These are phyloP conservation scores for Chrysopa pallens DNA, from an alignment of 1,140 invertebrate genomes.

Conservation along the genomic window DNA sequence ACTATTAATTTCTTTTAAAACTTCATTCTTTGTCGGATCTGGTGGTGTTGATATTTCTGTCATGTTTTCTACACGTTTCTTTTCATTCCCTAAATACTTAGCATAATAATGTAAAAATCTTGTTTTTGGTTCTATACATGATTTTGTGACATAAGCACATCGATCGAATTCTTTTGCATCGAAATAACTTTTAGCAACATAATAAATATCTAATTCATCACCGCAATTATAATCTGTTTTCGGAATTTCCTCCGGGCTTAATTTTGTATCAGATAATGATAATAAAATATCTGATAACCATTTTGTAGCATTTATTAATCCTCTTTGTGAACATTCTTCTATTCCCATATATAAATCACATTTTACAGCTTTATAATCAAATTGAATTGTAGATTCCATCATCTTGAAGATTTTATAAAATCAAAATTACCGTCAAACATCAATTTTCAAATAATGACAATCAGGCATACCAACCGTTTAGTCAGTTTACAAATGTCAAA, in stretches of 20 bases:
- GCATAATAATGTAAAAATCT: slow-evolving; percentile 73
- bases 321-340: slow-evolving; percentile 46
- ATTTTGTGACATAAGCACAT: slow-evolving; percentile 65
- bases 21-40: slow-evolving; percentile 37
- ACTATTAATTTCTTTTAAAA: slow-evolving; percentile 31
- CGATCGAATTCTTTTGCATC: slow-evolving; percentile 85
- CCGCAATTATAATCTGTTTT: slow-evolving; percentile 22
- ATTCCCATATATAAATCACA: slow-evolving; percentile 44
- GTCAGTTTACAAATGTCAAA: no score
- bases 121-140: slow-evolving; percentile 42
- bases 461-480: no score
- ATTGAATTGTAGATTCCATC: slow-evolving; percentile 22
- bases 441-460: no score
- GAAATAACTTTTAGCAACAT: slow-evolving; percentile 76
- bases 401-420: slow-evolving; percentile 7
- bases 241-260: slow-evolving; percentile 22
- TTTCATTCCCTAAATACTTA: slow-evolving; percentile 74
- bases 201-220: slow-evolving; percentile 52
- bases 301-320: slow-evolving; percentile 54
- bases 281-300: slow-evolving; percentile 73
- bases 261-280: slow-evolving; percentile 46
- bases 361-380: slow-evolving; percentile 43
- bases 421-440: no score
- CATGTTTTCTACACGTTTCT: slow-evolving; percentile 70
- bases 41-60: slow-evolving; percentile 54